Evolutionary conservation across 2,888 invertebrate species (phyloP), one percentile per base, ranked within the genome.

Genomic region (Pantelozetes paolii): DNA sequence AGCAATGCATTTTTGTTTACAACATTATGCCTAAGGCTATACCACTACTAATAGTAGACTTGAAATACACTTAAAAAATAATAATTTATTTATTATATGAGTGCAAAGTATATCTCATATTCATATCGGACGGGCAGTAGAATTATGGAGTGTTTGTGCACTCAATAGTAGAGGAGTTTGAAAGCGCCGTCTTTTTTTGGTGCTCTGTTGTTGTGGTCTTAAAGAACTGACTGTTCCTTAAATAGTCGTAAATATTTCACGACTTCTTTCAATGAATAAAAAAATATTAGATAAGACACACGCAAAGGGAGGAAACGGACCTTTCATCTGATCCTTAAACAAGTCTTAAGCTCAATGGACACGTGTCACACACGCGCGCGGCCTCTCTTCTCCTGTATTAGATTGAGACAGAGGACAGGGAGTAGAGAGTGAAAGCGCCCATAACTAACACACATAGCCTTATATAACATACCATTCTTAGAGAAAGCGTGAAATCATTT

Each of bases 191-290:
- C 50, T 50, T 50, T 50, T 20, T 40, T 15, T 67, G 36, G 42
- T 40, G n/a, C 13, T 15, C 1, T 15, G n/a, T n/a, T 40, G 36
- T 67, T 67, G 42, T 40, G n/a, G 23, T 15, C 1, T 15, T 67
- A 18, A n/a, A 23, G 36, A n/a, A 67, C n/a, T 18, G 59, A 54
- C 23, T 59, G 59, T 67, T 40, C n/a, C 42, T 67, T 67, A 67
- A 67, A 67, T 67, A 42, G 67, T 23, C 36, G 40, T 67, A 67
- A 67, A 67, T 67, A 36, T 62, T 59, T 59, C 59, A 59, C 40
- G 40, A 42, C 18, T 36, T 11, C 67, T 67, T 67, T 67, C 67
- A 42, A 42, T 5, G 40, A 40, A 42, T 36, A 40, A 36, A 67
- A 32, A 26, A 59, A 28, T 32, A 32, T 6, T 1, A 59, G 59